Evolutionary conservation across 2,113 vertebrate species (phyloP).

Genomic region (Dromaius novaehollandiae): DNA sequence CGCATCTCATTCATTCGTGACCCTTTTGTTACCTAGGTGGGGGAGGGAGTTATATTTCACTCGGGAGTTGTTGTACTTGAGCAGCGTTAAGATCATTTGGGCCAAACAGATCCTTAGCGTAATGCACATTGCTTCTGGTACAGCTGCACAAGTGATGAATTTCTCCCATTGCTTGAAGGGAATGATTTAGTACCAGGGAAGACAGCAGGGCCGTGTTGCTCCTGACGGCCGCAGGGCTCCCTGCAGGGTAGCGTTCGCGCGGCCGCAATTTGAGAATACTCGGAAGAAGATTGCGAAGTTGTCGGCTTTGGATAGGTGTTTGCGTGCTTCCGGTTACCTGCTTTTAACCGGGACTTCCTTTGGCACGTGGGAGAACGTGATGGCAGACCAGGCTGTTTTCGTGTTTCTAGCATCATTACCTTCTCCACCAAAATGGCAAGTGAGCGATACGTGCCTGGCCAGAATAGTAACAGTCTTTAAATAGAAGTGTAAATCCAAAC

Average conservation of each 20-base stretch:
- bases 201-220: neutral
- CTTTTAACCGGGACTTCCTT: neutral
- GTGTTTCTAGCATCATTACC: neutral
- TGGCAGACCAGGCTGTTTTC: neutral
- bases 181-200: neutral
- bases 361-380: neutral
- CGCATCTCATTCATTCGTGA: neutral
- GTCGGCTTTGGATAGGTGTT: neutral
- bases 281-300: neutral
- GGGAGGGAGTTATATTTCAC: conserved; percentile 1
- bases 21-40: neutral
- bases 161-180: neutral
- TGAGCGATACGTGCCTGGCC: neutral
- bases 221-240: neutral
- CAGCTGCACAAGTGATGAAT: neutral
- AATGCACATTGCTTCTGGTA: neutral
- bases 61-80: conserved; percentile 1
- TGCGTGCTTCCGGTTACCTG: neutral
- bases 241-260: neutral
- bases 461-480: neutral
- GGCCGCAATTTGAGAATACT: neutral
- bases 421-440: neutral
- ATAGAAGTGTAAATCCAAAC: neutral
- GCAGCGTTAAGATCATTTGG: neutral
- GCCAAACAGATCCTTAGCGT: neutral